A percentile compares a stretch with the other conserved stretches of the same genome.
phyloP scores from a whole-genome alignment of 2,797 vertebrate genomes.

The Tarsius wallacei region DNA sequence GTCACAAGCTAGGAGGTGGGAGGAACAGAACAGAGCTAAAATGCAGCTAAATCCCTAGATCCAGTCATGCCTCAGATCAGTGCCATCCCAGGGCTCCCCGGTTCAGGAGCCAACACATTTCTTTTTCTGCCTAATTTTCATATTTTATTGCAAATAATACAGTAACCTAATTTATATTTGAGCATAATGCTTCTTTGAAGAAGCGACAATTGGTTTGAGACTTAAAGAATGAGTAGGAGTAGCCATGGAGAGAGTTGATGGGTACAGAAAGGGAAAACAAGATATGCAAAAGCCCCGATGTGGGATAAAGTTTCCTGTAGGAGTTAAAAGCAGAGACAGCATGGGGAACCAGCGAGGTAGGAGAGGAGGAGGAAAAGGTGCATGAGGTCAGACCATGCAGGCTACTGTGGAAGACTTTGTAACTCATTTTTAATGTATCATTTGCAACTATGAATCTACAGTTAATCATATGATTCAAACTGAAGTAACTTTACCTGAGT shows the following conservation, averaged over 20 bases:
- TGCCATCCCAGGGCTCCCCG: background rate
- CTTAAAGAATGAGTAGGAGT: background rate
- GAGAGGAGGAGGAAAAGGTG: background rate
- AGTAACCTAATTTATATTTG: conserved; percentile 34
- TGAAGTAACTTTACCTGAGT: conserved; percentile 1
- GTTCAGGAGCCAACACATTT: background rate
- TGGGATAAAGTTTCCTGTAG: background rate
- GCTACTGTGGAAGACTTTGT: background rate
- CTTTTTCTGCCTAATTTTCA: conserved; percentile 1
- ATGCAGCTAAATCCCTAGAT: background rate
- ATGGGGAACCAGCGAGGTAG: background rate
- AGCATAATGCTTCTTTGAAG: background rate
- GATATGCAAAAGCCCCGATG: background rate
- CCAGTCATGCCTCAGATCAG: background rate
- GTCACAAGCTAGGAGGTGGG: background rate
- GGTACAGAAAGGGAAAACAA: background rate
- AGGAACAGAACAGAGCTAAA: background rate
- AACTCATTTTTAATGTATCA: background rate
- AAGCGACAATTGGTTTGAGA: background rate
- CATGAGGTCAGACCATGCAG: background rate
- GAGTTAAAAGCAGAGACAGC: background rate
- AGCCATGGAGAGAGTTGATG: background rate
- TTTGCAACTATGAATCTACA: background rate
- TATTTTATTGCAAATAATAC: conserved; percentile 31
- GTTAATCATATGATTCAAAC: conserved; percentile 27